Percentiles rank a stretch among this genome's conserved stretches.
Evolutionary conservation across 1,140 invertebrate species (phyloP).

Genomic region (Musca domestica): DNA sequence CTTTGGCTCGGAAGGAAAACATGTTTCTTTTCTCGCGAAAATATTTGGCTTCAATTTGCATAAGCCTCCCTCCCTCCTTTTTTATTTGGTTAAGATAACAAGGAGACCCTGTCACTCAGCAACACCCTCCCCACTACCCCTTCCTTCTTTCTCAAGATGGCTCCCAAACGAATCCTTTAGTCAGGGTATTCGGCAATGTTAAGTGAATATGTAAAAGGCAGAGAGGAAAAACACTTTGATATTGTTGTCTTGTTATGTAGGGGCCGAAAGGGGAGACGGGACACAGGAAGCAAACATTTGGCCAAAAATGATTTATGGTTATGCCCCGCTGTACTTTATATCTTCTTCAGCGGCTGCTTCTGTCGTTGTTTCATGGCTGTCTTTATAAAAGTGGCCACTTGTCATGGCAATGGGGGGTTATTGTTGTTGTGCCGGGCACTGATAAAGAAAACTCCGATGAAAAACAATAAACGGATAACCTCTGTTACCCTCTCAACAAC

Average conservation of each 20-base stretch:
- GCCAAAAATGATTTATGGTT: slow-evolving; percentile 15
- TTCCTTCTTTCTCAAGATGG: neutral
- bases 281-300: slow-evolving; percentile 2
- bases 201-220: too few relatives aligned
- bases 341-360: too few relatives aligned
- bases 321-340: too few relatives aligned
- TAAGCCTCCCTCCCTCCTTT: neutral
- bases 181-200: too few relatives aligned
- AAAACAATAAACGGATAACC: neutral
- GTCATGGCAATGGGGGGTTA: slow-evolving; percentile 1
- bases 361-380: too few relatives aligned
- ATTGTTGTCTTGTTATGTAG: too few relatives aligned
- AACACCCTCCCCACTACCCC: neutral
- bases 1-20: slow-evolving; percentile 3
- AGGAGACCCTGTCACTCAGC: slow-evolving; percentile 9
- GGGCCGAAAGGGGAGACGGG: too few relatives aligned
- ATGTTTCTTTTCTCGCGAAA: slow-evolving; percentile 3
- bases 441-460: too few relatives aligned
- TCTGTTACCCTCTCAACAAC: neutral
- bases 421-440: too few relatives aligned
- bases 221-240: too few relatives aligned
- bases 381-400: slow-evolving; percentile 5
- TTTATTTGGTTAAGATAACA: slow-evolving; percentile 10
- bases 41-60: neutral
- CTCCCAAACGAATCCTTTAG: too few relatives aligned